A percentile compares a stretch with the other conserved stretches of the same genome.
Evolutionary conservation across 2,113 vertebrate genomes (phyloP).

Genomic region (Seriola dumerili): DNA sequence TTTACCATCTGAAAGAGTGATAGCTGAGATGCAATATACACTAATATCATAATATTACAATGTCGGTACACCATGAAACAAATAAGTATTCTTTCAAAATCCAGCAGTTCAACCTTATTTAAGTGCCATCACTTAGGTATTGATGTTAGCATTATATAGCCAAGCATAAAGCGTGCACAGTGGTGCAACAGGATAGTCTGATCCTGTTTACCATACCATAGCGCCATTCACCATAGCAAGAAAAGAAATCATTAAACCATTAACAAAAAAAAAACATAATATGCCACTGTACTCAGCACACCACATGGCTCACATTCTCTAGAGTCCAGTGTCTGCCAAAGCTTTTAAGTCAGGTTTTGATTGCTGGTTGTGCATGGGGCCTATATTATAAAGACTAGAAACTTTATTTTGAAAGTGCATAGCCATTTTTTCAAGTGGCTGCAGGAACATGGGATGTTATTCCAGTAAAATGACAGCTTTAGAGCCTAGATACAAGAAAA

Average conservation of each 20-base stretch:
- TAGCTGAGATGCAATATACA: not conserved
- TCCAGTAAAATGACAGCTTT: not conserved
- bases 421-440: not conserved
- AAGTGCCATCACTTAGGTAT: not conserved
- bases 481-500: not conserved
- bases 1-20: not conserved
- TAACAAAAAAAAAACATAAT: not conserved
- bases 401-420: not conserved
- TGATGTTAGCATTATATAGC: not conserved
- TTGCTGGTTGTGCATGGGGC: no score
- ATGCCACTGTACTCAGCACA: not conserved
- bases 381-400: not conserved
- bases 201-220: not conserved
- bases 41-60: not conserved
- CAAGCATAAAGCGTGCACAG: not conserved
- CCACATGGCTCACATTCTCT: not conserved
- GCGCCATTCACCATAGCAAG: not conserved
- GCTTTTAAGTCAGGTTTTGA: not conserved
- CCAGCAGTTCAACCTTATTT: not conserved
- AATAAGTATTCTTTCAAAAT: not conserved
- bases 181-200: not conserved
- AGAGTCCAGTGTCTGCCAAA: not conserved
- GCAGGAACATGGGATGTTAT: not conserved
- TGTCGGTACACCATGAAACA: not conserved
- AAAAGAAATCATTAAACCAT: not conserved